These are phyloP conservation scores for Oreohelix idahoensis DNA, from an alignment of 1,140 invertebrate genomes.

Conservation along the genomic window DNA sequence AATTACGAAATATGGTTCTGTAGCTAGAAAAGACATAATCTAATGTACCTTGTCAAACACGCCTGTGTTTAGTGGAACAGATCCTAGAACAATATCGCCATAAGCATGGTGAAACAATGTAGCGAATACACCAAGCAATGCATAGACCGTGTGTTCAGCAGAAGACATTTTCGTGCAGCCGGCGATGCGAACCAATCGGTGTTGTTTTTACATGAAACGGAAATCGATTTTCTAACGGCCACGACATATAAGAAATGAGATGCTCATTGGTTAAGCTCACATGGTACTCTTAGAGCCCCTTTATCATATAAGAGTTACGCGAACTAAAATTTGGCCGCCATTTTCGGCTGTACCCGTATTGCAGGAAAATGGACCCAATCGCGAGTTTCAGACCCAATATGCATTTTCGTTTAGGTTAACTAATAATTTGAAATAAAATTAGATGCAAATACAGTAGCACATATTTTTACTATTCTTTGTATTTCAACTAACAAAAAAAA, in stretches of 20 bases:
- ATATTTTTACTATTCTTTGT: too few species aligned
- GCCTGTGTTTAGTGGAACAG: constrained; percentile 62
- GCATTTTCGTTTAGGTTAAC: too few species aligned
- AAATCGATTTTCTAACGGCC: constrained; percentile 24
- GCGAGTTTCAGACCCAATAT: too few species aligned
- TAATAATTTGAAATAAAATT: too few species aligned
- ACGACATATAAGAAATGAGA: not conserved
- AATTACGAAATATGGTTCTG: too few species aligned
- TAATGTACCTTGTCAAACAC: constrained; percentile 65
- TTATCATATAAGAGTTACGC: too few species aligned
- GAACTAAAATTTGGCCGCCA: too few species aligned
- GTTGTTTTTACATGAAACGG: constrained; percentile 37
- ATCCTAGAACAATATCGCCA: constrained; percentile 60
- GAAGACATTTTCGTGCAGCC: constrained; percentile 35
- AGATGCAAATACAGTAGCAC: too few species aligned
- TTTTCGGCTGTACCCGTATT: too few species aligned
- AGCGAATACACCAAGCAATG: constrained; percentile 40
- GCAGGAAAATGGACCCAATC: too few species aligned
- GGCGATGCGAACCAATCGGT: constrained; percentile 60
- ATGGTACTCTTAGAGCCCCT: too few species aligned
- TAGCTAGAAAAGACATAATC: not conserved
- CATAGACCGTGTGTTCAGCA: constrained; percentile 29
- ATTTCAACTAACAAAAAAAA: too few species aligned
- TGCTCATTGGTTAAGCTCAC: constrained; percentile 9
- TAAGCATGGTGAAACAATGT: constrained; percentile 39